A percentile compares a stretch with the other conserved stretches of the same genome.
Evolutionary conservation across 2,113 vertebrate species (phyloP).

Genomic region (Catharus minimus): DNA sequence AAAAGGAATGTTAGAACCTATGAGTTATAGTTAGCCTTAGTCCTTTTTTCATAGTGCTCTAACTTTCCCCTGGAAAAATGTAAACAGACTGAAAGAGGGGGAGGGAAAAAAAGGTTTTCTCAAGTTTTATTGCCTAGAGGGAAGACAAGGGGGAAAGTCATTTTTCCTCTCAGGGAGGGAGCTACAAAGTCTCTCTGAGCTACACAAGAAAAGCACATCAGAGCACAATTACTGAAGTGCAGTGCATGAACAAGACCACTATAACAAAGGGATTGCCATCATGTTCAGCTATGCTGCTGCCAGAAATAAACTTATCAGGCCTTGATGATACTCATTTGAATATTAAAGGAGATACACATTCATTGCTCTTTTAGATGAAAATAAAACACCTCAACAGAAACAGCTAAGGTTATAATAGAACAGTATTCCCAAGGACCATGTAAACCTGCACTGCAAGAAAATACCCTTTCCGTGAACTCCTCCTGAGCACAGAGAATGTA

Average conservation of each 20-base stretch:
- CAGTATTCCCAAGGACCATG: not conserved
- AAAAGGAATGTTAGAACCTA: not conserved
- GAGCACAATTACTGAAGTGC: not conserved
- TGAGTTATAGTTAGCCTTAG: not conserved
- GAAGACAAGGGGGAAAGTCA: not conserved
- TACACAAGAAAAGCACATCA: not conserved
- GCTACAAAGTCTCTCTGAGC: not conserved
- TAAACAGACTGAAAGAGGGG: not conserved
- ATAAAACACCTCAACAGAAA: not conserved
- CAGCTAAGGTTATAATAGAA: not conserved
- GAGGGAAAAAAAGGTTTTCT: not conserved
- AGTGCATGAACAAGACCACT: not conserved
- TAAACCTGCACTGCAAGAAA: not conserved
- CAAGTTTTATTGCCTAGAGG: not conserved
- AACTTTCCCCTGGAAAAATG: not conserved
- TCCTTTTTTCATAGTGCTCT: not conserved
- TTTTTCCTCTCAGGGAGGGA: not conserved
- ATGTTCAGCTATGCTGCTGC: not conserved
- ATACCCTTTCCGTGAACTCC: not conserved
- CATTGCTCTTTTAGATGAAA: not conserved
- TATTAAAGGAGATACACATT: not conserved
- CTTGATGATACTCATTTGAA: not conserved
- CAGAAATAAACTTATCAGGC: conserved; percentile 19
- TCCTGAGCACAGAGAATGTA: not conserved
- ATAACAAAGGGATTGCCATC: not conserved